These are phyloP conservation scores for Drosophila sulfurigaster DNA, from an alignment of 1,140 invertebrate species.

Conservation along the genomic window DNA sequence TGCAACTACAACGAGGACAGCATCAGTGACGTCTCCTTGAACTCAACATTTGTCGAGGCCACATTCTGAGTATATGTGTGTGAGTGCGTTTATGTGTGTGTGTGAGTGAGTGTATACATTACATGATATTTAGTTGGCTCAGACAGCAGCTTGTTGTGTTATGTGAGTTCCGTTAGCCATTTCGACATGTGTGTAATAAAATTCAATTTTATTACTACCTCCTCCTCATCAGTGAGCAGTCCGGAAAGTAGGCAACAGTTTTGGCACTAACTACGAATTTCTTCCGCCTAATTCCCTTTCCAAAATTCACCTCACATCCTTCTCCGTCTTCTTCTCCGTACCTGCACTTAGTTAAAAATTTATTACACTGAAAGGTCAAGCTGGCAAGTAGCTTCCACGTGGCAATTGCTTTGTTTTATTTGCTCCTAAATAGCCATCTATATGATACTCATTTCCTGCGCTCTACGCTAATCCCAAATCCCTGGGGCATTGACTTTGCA, in stretches of 20 bases:
- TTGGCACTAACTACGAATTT: slow-evolving; percentile 5
- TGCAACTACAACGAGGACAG: slow-evolving; percentile 45
- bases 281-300: neutral
- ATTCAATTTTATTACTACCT: slow-evolving; percentile 35
- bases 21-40: slow-evolving; percentile 79
- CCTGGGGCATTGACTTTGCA: slow-evolving; percentile 7
- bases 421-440: slow-evolving; percentile 1
- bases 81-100: slow-evolving; percentile 7
- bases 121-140: slow-evolving; percentile 27
- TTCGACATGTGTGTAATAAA: slow-evolving; percentile 42
- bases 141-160: slow-evolving; percentile 41
- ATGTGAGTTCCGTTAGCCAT: slow-evolving; percentile 26
- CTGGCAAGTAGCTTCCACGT: slow-evolving; percentile 17
- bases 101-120: slow-evolving; percentile 16
- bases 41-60: slow-evolving; percentile 80
- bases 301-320: neutral
- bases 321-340: neutral
- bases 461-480: neutral
- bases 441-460: slow-evolving; percentile 20
- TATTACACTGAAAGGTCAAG: slow-evolving; percentile 51
- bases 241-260: slow-evolving; percentile 55
- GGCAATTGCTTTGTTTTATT: slow-evolving; percentile 5
- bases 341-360: slow-evolving; percentile 52
- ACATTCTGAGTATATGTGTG: slow-evolving; percentile 15
- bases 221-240: neutral